A percentile compares a stretch with the other conserved stretches of the same genome.
Conservation (phyloP, 2,797 vertebrate species). For the Rhodeus uyekii region DNA sequence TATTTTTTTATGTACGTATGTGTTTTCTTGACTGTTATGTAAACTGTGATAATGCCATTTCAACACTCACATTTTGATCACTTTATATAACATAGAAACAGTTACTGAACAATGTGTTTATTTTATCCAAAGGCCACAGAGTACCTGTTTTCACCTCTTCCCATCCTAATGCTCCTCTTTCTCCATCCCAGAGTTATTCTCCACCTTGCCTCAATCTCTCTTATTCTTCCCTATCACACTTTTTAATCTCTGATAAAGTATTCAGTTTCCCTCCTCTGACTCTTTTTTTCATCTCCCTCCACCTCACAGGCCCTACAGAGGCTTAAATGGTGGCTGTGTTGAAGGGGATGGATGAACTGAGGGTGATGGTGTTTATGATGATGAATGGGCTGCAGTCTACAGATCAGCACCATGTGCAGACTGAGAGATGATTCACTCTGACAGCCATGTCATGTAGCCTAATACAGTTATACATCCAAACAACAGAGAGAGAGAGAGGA, state of each 20-base stretch:
- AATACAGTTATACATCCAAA: conserved; percentile 94
- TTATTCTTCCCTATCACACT: background rate
- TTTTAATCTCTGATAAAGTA: conserved; percentile 18
- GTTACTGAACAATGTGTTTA: background rate
- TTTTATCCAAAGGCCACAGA: background rate
- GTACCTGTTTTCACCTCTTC: background rate
- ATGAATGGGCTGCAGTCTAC: conserved; percentile 74
- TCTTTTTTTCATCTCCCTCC: conserved; percentile 38
- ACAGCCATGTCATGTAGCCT: conserved; percentile 88
- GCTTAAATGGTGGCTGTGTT: conserved; percentile 61
- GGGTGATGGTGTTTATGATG: conserved; percentile 81
- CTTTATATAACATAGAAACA: background rate
- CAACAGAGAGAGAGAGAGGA: conserved; percentile 1
- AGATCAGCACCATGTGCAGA: conserved; percentile 64
- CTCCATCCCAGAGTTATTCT: background rate
- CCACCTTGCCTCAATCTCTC: background rate
- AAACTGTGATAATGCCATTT: background rate
- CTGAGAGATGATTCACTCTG: conserved; percentile 90
- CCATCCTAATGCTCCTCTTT: background rate
- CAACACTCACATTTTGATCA: background rate
- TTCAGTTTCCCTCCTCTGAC: conserved; percentile 14
- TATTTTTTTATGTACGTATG: no score
- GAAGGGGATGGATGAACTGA: conserved; percentile 71
- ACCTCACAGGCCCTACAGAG: conserved; percentile 32
- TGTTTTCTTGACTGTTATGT: background rate